Evolutionary conservation across 2,888 invertebrate genomes (phyloP).

Genomic region (Tuberolachnus salignus): DNA sequence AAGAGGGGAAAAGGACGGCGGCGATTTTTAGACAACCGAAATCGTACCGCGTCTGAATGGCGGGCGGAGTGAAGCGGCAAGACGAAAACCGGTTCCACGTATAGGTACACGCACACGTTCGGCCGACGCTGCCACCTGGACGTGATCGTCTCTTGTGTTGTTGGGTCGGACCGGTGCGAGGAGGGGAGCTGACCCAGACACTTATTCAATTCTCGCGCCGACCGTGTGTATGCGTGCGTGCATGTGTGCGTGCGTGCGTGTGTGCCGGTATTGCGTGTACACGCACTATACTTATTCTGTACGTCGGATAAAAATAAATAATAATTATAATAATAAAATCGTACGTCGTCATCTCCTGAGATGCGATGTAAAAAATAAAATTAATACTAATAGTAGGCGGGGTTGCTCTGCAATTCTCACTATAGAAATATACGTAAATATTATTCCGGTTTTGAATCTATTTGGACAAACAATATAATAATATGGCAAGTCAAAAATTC

Average conservation of each 20-base stretch:
- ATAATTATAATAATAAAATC: too few species aligned
- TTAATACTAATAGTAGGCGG: too few species aligned
- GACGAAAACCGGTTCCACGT: conserved; percentile 42
- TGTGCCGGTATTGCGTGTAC: neutral
- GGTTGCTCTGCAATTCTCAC: too few species aligned
- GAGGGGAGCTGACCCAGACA: conserved; percentile 42
- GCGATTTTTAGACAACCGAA: conserved; percentile 40
- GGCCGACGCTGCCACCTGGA: conserved; percentile 27
- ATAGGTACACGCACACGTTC: conserved; percentile 4
- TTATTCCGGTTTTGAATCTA: too few species aligned
- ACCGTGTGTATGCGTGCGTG: neutral
- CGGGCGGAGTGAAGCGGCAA: conserved; percentile 3
- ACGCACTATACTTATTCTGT: too few species aligned
- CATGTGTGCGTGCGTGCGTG: neutral
- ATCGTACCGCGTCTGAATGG: conserved; percentile 4
- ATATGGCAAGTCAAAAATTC: too few species aligned
- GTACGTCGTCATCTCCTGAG: too few species aligned
- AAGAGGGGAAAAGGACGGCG: conserved; percentile 21
- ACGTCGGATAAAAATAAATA: too few species aligned
- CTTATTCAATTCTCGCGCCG: conserved; percentile 2
- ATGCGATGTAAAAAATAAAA: too few species aligned
- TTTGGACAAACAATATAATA: too few species aligned
- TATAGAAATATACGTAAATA: too few species aligned
- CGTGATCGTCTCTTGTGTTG: conserved; percentile 7
- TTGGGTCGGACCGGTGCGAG: neutral